phyloP scores from a whole-genome alignment of 2,888 invertebrate genomes.

The Heliconius ismenius region DNA sequence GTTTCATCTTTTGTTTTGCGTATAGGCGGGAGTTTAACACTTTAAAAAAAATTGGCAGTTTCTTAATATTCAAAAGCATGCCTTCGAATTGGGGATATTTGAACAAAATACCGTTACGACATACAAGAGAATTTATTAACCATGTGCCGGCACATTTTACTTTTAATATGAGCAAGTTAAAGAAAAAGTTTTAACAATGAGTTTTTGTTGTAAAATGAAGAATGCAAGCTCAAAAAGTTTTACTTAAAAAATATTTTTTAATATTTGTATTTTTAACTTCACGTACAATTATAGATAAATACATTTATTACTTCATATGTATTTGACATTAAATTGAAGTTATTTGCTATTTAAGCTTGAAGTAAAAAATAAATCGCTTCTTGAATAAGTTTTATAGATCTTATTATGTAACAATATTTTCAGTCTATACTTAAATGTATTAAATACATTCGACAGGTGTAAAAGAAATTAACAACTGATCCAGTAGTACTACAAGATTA shows the following conservation, averaged over 20 bases:
- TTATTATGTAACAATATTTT: slow-evolving; percentile 14
- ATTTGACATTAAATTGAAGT: not conserved
- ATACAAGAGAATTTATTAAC: not conserved
- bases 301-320: not conserved
- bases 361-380: not conserved
- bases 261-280: not conserved
- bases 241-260: not conserved
- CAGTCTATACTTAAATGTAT: no score
- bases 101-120: slow-evolving; percentile 20
- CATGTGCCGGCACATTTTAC: slow-evolving; percentile 8
- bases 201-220: not conserved
- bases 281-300: not conserved
- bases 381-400: not conserved
- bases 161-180: not conserved
- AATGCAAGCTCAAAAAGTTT: not conserved
- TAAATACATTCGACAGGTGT: not conserved
- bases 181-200: not conserved
- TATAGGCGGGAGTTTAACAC: not conserved
- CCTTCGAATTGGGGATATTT: slow-evolving; percentile 7
- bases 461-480: not conserved
- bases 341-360: not conserved
- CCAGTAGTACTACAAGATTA: not conserved
- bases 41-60: not conserved
- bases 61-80: not conserved
- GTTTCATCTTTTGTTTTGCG: not conserved